Percentiles rank a stretch among this genome's conserved stretches.
Conservation (phyloP, 2,113 vertebrate genomes). For the Hoplias malabaricus region DNA sequence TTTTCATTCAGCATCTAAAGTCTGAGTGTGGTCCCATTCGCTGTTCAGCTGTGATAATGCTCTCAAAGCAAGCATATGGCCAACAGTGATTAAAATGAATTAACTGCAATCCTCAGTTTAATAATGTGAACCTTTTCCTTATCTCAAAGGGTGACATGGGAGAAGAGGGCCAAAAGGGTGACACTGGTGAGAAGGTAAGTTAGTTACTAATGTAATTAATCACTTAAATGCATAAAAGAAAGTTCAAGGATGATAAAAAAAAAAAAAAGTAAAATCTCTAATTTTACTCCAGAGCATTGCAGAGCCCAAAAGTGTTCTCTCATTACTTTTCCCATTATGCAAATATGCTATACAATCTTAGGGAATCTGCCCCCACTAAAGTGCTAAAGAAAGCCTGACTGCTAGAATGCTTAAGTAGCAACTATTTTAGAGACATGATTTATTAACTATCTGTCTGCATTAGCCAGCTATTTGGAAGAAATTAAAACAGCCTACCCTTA, state of each 20-base stretch:
- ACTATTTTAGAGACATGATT: too few relatives aligned
- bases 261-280: neutral
- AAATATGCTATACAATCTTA: too few relatives aligned
- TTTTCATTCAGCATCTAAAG: conserved; percentile 7
- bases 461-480: too few relatives aligned
- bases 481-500: too few relatives aligned
- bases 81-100: neutral
- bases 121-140: conserved; percentile 38
- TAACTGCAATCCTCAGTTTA: neutral
- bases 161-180: conserved; percentile 86
- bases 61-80: neutral
- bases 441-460: too few relatives aligned
- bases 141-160: conserved; percentile 85
- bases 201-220: too few relatives aligned
- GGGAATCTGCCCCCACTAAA: too few relatives aligned
- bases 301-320: neutral
- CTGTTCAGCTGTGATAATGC: neutral
- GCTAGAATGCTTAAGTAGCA: too few relatives aligned
- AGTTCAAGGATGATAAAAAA: neutral
- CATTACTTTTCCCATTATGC: too few relatives aligned
- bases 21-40: neutral
- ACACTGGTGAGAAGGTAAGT: conserved; percentile 88
- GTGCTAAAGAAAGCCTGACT: too few relatives aligned
- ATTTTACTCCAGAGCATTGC: conserved; percentile 1
- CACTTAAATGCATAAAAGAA: neutral